Percentiles rank a stretch among this genome's conserved stretches.
Evolutionary conservation across 2,888 invertebrate genomes (phyloP).

Genomic region (Agrotis exclamationis): DNA sequence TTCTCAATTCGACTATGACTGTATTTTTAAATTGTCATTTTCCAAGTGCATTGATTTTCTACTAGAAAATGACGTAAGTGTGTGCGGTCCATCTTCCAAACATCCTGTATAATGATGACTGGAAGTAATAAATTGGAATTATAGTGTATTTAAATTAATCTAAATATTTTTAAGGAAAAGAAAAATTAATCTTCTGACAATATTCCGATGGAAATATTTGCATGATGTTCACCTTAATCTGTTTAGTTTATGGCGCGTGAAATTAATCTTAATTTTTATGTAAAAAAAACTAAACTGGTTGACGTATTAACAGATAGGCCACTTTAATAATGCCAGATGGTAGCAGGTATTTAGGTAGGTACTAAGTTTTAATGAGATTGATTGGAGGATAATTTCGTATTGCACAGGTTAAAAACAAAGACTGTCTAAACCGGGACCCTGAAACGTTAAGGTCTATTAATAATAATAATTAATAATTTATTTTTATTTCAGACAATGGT

Average conservation of each 20-base stretch:
- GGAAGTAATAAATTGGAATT: conserved; percentile 30
- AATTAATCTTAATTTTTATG: conserved; percentile 26
- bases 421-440: too few relatives aligned
- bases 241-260: conserved; percentile 14
- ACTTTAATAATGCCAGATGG: too few relatives aligned
- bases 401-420: too few relatives aligned
- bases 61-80: not conserved
- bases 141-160: conserved; percentile 47
- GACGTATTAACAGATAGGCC: not conserved
- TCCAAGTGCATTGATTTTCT: too few relatives aligned
- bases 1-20: too few relatives aligned
- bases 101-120: not conserved
- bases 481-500: too few relatives aligned
- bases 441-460: too few relatives aligned
- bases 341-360: too few relatives aligned
- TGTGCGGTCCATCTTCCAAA: not conserved
- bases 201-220: conserved; percentile 42
- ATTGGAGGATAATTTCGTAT: too few relatives aligned
- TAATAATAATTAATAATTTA: too few relatives aligned
- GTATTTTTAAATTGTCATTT: too few relatives aligned
- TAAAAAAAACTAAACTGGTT: not conserved
- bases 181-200: conserved; percentile 14
- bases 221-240: conserved; percentile 25
- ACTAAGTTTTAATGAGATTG: too few relatives aligned
- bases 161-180: conserved; percentile 26